These are phyloP conservation scores for Pelodiscus sinensis DNA, from an alignment of 2,113 vertebrate species.

Conservation along the genomic window DNA sequence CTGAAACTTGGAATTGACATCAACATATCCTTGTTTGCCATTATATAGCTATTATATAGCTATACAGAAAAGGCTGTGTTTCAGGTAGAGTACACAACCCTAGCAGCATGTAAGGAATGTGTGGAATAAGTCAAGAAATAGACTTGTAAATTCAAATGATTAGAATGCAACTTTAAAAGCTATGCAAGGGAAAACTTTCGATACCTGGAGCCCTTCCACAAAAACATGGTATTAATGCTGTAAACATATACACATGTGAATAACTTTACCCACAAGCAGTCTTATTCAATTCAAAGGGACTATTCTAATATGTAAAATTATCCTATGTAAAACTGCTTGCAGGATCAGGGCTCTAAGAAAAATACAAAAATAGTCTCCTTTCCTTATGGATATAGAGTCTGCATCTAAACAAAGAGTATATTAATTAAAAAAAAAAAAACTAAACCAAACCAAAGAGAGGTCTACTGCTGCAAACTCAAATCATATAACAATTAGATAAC, in stretches of 20 bases:
- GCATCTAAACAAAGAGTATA: neutral
- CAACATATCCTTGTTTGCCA: too few species aligned
- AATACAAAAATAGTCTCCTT: neutral
- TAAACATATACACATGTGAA: neutral
- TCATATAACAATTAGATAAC: neutral
- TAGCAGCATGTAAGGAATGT: too few species aligned
- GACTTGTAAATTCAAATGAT: too few species aligned
- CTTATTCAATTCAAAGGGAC: neutral
- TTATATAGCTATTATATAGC: too few species aligned
- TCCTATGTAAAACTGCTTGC: neutral
- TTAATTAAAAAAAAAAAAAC: neutral
- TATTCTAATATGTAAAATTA: neutral
- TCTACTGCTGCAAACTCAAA: neutral
- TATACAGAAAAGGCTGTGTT: too few species aligned
- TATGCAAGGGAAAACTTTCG: neutral
- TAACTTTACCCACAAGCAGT: neutral
- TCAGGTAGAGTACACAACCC: too few species aligned
- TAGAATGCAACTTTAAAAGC: neutral
- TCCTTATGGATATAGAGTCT: neutral
- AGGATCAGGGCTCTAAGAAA: neutral
- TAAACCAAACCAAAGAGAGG: too few species aligned
- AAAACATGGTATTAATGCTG: neutral
- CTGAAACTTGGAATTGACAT: too few species aligned
- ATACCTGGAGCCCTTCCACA: neutral
- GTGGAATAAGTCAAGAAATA: too few species aligned